phyloP scores from a whole-genome alignment of 2,797 vertebrate genomes.

The Rhadinocentrus ornatus region DNA sequence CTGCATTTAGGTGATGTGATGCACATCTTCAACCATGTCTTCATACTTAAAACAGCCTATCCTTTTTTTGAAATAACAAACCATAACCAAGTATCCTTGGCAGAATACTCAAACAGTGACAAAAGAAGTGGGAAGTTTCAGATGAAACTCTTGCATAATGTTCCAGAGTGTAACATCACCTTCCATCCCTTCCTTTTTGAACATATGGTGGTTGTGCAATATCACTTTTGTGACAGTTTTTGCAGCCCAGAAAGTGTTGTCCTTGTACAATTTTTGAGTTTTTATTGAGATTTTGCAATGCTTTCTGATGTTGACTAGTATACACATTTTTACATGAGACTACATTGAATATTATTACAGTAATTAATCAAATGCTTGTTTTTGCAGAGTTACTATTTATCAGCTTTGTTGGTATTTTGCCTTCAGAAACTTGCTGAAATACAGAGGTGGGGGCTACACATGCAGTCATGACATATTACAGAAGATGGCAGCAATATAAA shows the following conservation, averaged over 20 bases:
- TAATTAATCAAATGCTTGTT: neutral
- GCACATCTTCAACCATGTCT: neutral
- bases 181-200: neutral
- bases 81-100: neutral
- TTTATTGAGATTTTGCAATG: neutral
- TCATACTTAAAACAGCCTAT: neutral
- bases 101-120: neutral
- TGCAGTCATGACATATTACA: conserved; percentile 23
- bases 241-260: neutral
- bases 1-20: neutral
- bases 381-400: neutral
- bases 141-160: neutral
- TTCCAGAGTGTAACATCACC: neutral
- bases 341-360: neutral
- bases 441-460: neutral
- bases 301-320: neutral
- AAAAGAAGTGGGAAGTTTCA: neutral
- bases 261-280: no score
- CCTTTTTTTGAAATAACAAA: neutral
- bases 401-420: neutral
- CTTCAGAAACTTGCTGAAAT: neutral
- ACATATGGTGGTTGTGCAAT: neutral
- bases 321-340: neutral
- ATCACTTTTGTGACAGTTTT: neutral
- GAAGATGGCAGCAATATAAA: conserved; percentile 58